A percentile compares a stretch with the other conserved stretches of the same genome.
Conservation (phyloP, 2,888 invertebrate species). For the Pollenia griseotomentosa region DNA sequence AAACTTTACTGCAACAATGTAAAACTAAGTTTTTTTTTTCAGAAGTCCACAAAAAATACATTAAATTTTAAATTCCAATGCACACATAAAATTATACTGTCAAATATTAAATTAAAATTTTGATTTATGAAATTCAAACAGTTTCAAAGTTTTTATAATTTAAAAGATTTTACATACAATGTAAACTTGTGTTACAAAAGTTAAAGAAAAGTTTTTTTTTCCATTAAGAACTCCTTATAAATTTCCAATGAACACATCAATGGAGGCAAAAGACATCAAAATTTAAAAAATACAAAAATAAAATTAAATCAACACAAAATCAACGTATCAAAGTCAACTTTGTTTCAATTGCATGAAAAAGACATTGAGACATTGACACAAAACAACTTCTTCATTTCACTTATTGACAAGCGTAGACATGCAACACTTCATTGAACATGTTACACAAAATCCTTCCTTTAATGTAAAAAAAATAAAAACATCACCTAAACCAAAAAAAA, state of each 20-base stretch:
- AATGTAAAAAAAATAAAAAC: conserved; percentile 59
- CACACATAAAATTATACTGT: conserved; percentile 53
- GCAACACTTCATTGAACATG: conserved; percentile 69
- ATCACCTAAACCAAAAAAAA: conserved; percentile 42
- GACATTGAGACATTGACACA: conserved; percentile 71
- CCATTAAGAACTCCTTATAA: conserved; percentile 12
- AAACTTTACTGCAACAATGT: background rate
- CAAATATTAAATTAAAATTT: conserved; percentile 63
- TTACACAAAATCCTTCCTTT: conserved; percentile 48
- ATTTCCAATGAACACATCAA: conserved; percentile 59
- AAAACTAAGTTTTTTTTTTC: conserved; percentile 5
- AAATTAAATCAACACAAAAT: conserved; percentile 28
- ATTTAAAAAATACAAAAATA: background rate
- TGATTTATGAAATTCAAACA: conserved; percentile 60
- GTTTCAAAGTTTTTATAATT: conserved; percentile 17
- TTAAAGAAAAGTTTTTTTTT: background rate
- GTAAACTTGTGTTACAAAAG: background rate
- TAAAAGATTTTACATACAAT: conserved; percentile 33
- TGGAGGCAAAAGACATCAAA: conserved; percentile 44
- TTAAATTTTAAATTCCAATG: background rate
- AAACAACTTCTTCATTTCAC: conserved; percentile 75
- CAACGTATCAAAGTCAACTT: conserved; percentile 58
- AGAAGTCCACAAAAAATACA: background rate
- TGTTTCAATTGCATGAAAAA: conserved; percentile 52
- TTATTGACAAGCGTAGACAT: conserved; percentile 72